Conservation (phyloP, 2,888 invertebrate genomes). For the Anarsia innoxiella region DNA sequence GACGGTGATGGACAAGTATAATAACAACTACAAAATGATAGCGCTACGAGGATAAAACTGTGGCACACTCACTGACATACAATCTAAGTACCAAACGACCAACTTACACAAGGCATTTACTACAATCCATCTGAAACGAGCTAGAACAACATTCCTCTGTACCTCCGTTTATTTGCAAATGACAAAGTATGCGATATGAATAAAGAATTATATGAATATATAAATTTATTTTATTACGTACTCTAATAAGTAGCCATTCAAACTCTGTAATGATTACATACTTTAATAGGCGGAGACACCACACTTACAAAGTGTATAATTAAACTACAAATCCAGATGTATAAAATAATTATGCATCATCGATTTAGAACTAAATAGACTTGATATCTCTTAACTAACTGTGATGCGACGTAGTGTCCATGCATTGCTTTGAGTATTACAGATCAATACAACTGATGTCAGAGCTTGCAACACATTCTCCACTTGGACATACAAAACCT, state of each 20-base stretch:
- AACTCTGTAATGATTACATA: constrained; percentile 68
- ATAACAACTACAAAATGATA: constrained; percentile 23
- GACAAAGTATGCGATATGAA: constrained; percentile 46
- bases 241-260: constrained; percentile 68
- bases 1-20: constrained; percentile 29
- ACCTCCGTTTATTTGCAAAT: constrained; percentile 34
- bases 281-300: constrained; percentile 73
- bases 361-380: constrained; percentile 61
- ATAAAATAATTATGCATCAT: constrained; percentile 69
- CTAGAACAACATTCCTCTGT: constrained; percentile 26
- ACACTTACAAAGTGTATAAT: constrained; percentile 72
- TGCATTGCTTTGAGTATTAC: constrained; percentile 56
- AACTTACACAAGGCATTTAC: constrained; percentile 17
- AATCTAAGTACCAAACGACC: constrained; percentile 24
- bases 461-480: constrained; percentile 8
- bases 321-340: constrained; percentile 71
- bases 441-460: constrained; percentile 23
- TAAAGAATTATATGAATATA: constrained; percentile 56
- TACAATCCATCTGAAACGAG: constrained; percentile 17
- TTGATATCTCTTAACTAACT: constrained; percentile 52
- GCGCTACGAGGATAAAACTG: constrained; percentile 26
- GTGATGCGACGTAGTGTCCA: constrained; percentile 59
- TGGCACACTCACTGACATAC: constrained; percentile 20
- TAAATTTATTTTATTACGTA: constrained; percentile 64
- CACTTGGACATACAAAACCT: constrained; percentile 9